These are phyloP conservation scores for Scartelaos histophorus DNA, from an alignment of 2,113 vertebrate species.

Conservation along the genomic window DNA sequence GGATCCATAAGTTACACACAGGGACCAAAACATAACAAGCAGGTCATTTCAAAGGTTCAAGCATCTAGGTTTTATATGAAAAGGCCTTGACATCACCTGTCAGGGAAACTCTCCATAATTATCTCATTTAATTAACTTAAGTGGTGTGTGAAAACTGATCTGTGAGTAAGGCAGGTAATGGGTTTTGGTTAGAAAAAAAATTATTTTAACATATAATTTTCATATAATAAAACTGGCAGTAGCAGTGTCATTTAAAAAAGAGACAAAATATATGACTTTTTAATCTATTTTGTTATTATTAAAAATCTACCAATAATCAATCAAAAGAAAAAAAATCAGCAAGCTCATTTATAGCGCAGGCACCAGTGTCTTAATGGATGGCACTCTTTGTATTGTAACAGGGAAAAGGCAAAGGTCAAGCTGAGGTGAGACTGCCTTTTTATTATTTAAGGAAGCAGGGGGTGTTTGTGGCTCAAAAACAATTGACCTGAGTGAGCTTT, in stretches of 20 bases:
- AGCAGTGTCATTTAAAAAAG: no score
- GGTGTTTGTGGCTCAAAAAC: slow-evolving; percentile 25
- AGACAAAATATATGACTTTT: no score
- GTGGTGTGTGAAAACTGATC: background rate
- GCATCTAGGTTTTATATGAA: slow-evolving; percentile 60
- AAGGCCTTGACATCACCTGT: slow-evolving; percentile 52
- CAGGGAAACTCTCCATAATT: slow-evolving; percentile 17
- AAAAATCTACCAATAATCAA: no score
- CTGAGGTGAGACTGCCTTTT: background rate
- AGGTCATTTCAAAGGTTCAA: slow-evolving; percentile 48
- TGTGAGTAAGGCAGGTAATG: background rate
- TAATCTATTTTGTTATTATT: background rate
- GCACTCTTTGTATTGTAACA: background rate
- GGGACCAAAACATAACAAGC: slow-evolving; percentile 52
- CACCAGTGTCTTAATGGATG: background rate
- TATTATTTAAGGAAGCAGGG: slow-evolving; percentile 10
- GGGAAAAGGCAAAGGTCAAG: background rate
- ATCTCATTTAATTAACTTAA: background rate
- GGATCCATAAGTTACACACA: slow-evolving; percentile 39
- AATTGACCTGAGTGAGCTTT: slow-evolving; percentile 50
- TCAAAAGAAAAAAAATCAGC: no score
- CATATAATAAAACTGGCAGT: background rate
- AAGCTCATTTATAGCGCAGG: no score
- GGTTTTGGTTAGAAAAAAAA: background rate
- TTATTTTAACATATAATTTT: background rate